Evolutionary conservation across 1,140 invertebrate species (phyloP), one percentile per base, ranked within the genome.

Genomic region (Aphelinus atriplicis): DNA sequence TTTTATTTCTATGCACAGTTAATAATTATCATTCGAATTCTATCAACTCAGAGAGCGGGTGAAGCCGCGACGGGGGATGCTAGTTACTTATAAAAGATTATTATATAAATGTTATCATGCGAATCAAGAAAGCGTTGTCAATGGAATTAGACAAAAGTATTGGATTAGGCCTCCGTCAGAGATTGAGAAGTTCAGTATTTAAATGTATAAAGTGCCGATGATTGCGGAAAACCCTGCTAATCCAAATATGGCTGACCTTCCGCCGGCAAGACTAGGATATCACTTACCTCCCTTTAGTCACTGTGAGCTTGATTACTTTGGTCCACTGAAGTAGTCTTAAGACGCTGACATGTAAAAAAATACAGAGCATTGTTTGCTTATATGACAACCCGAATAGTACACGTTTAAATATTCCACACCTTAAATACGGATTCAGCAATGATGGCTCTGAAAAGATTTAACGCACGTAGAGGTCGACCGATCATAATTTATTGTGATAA

Each of bases 351-450:
- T 7, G 76, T 82, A n/a, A 87, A 86, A 64, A 62, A 81, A 26
- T 87, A 79, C 55, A 75, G 84, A 4, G 81, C 77, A 7, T 46
- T 89, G 3, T 84, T 84, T 43, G 80, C 79, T 0, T 82, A 78
- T 58, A 43, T 82, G 43, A 78, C 74, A 7, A 75, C 78, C 0
- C 45, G 79, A 63, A 81, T 80, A 1, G 71, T 83, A 3, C 79
- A 83, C 42, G n/a, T 84, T 1, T 80, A 84, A 71, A 5, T 83
- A 1, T 79, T 76, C 0, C 3, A 53, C 10, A 64, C 62, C 42
- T 74, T 81, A 7, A 78, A 76, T 5, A 74, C 78, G 1, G 80
- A 81, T 43, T 78, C 80, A 1, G 58, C 77, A 10, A 78, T 83
- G 26, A 79, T 79, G 71, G 80, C 80, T 2, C 60, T 82, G 2